Evolutionary conservation across 2,113 vertebrate genomes (phyloP), one percentile per base, ranked within the genome.

Genomic region (Heterotilapia buettikoferi): DNA sequence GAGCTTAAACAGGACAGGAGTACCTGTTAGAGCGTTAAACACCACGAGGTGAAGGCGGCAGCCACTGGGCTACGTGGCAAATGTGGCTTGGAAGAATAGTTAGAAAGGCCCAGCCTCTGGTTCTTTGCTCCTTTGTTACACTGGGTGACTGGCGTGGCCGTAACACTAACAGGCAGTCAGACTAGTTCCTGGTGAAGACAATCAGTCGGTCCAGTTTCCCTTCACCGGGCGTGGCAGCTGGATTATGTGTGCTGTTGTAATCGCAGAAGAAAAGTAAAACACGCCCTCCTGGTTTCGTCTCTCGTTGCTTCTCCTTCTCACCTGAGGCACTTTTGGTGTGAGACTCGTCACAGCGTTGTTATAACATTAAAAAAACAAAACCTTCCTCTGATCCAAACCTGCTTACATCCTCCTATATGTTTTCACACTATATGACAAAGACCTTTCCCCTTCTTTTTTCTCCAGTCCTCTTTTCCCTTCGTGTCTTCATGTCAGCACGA

Each of bases 321-420:
- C 43, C 80, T 85, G 87, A 95, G 94, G 95, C 94, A 95, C 94
- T 93, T 94, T 50, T 52, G 94, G 91, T 94, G 88, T 53, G 90
- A 92, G 83, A 88, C 18, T 63, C 57, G 73, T 88, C 76, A 29
- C 88, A 86, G 90, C 79, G 5, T 52, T 86, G 82, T 85, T 86
- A 82, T 88, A 82, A 40, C 61, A 11, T 79, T 13, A 2, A n/a
- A 43, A 50, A 24, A 13, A 1, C 0, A n/a, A 68, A 68, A 21
- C 18, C 33, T 38, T 38, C 19, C 61, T 66, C 79, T 21, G 45
- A 19, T 52, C 45, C 24, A 52, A 29, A 52, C 45, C 45, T 78
- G 36, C 26, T 80, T 66, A 50, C 88, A 57, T 83, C 68, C 79
- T 80, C 26, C 73, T 31, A 11, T 66, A 52, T 47, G 13, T 38